phyloP scores from a whole-genome alignment of 2,113 vertebrate genomes.

The Indicator indicator region DNA sequence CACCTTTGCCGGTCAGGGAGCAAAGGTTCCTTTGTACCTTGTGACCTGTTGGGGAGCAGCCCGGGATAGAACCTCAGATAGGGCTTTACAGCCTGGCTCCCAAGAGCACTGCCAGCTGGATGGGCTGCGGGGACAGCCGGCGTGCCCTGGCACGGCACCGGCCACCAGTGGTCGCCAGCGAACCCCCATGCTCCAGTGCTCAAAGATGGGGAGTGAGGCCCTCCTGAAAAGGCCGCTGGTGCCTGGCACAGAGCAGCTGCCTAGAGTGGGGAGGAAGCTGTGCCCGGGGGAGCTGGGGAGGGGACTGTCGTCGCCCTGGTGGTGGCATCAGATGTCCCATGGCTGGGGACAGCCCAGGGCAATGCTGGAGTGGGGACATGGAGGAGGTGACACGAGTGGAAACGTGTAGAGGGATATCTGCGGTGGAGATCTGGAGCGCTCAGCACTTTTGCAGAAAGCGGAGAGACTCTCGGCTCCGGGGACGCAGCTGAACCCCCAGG shows the following conservation, averaged over 20 bases:
- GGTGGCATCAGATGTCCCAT: too few relatives aligned
- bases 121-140: background rate
- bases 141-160: too few relatives aligned
- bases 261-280: fast-evolving
- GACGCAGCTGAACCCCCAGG: background rate
- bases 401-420: background rate
- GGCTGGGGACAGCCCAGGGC: background rate
- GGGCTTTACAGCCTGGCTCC: background rate
- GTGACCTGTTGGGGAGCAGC: background rate
- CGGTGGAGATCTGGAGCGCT: background rate
- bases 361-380: background rate
- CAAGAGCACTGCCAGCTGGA: background rate
- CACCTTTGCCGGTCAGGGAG: background rate
- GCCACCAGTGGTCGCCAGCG: too few relatives aligned
- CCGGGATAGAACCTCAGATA: background rate
- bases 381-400: background rate
- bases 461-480: too few relatives aligned
- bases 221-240: too few relatives aligned
- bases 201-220: too few relatives aligned
- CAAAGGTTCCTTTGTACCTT: too few relatives aligned
- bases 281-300: background rate
- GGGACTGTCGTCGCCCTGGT: too few relatives aligned
- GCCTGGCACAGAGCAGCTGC: background rate
- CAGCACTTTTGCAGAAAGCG: too few relatives aligned
- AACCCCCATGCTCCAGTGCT: background rate